These are phyloP conservation scores for Drosophila simulans DNA, from an alignment of 1,140 invertebrate genomes.

Conservation along the genomic window DNA sequence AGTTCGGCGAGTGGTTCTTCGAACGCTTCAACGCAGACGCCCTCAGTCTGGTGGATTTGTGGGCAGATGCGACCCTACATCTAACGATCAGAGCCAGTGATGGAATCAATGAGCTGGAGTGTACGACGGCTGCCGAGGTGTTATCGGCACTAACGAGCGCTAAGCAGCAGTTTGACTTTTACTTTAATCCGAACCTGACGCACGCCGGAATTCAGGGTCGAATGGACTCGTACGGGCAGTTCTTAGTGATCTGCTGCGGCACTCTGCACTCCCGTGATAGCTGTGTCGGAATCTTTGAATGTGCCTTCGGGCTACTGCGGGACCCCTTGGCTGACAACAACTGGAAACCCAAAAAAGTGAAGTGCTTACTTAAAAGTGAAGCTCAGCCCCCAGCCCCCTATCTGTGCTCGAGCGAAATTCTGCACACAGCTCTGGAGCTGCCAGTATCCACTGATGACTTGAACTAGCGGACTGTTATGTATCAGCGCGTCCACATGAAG, in stretches of 20 bases:
- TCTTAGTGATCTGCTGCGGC: conserved; percentile 87
- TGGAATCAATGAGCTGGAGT: conserved; percentile 36
- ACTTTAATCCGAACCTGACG: conserved; percentile 87
- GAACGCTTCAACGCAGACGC: conserved; percentile 85
- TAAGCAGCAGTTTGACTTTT: conserved; percentile 84
- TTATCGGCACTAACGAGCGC: conserved; percentile 38
- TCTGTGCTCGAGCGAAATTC: conserved; percentile 44
- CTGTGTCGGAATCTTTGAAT: conserved; percentile 88
- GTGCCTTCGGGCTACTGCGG: conserved; percentile 87
- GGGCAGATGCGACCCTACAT: conserved; percentile 84
- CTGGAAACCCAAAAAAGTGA: conserved; percentile 87
- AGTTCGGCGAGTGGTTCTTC: conserved; percentile 88
- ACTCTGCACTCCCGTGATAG: conserved; percentile 86
- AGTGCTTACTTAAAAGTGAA: conserved; percentile 82
- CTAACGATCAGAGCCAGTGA: conserved; percentile 58
- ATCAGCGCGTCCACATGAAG: no score
- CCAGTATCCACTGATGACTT: conserved; percentile 51
- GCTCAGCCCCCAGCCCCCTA: conserved; percentile 51
- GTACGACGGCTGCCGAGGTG: conserved; percentile 37
- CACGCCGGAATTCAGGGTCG: conserved; percentile 86
- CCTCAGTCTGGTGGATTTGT: conserved; percentile 86
- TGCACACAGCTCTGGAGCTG: conserved; percentile 52
- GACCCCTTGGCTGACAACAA: conserved; percentile 87
- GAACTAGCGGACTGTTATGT: conserved; percentile 15
- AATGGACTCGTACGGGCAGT: conserved; percentile 87